A percentile compares a stretch with the other conserved stretches of the same genome.
These are phyloP conservation scores for Nicator chloris DNA, from an alignment of 2,113 vertebrate species.

Conservation along the genomic window DNA sequence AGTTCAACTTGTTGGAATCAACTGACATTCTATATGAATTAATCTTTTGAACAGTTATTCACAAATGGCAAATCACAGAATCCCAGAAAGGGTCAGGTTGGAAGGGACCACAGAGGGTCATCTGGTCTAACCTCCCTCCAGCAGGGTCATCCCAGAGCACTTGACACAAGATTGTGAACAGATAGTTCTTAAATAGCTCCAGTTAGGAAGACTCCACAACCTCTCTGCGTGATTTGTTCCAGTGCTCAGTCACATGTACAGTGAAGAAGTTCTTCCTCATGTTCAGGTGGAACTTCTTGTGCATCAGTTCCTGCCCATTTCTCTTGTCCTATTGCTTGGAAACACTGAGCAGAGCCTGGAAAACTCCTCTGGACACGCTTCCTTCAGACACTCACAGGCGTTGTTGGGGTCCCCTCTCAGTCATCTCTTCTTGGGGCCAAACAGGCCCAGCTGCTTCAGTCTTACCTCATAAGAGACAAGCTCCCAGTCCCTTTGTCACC, in stretches of 20 bases:
- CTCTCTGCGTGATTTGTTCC: not conserved
- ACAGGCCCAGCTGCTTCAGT: not conserved
- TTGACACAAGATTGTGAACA: not conserved
- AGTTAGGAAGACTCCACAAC: not conserved
- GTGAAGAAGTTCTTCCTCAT: not conserved
- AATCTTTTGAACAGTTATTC: not conserved
- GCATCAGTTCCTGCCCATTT: not conserved
- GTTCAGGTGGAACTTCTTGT: not conserved
- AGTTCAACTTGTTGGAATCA: not conserved
- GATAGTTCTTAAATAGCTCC: not conserved
- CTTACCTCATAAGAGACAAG: not conserved
- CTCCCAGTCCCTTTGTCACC: not conserved
- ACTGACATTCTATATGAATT: not conserved
- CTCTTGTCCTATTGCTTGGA: no score
- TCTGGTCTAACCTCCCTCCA: not conserved
- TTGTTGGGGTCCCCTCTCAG: not conserved
- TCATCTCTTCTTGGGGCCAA: accelerated
- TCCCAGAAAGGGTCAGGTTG: not conserved
- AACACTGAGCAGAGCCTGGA: not conserved
- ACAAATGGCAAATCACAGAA: not conserved
- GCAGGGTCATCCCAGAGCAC: not conserved
- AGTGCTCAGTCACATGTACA: not conserved
- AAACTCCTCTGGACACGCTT: not conserved
- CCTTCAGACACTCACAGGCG: not conserved
- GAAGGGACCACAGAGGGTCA: not conserved